These are phyloP conservation scores for Harmothoe impar DNA, from an alignment of 2,888 invertebrate genomes.

Conservation along the genomic window DNA sequence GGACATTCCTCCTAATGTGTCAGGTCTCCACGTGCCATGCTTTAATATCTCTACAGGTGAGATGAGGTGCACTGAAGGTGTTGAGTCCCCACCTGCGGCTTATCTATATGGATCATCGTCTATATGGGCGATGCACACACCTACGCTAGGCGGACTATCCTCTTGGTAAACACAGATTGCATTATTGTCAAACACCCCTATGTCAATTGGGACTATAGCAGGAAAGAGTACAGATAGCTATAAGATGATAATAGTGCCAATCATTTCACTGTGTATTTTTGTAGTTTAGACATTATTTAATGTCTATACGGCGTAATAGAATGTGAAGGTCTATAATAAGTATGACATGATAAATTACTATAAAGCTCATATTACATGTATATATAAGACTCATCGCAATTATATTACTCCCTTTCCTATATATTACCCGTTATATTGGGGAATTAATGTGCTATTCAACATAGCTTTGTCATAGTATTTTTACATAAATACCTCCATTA, in stretches of 20 bases:
- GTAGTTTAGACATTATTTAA: no score
- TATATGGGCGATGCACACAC: not conserved
- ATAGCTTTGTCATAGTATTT: no score
- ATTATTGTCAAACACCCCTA: constrained; percentile 7
- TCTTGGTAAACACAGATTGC: not conserved
- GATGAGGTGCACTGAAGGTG: not conserved
- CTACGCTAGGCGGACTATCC: constrained; percentile 19
- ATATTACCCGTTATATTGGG: no score
- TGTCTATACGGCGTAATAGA: no score
- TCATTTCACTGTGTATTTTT: no score
- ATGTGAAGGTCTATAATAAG: no score
- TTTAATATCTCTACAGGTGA: not conserved
- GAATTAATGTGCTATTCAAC: no score
- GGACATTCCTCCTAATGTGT: not conserved
- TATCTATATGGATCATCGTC: constrained; percentile 25
- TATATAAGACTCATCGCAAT: no score
- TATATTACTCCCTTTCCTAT: no score
- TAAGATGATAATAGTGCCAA: not conserved
- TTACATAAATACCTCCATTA: no score
- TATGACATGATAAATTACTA: no score
- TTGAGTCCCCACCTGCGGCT: constrained; percentile 7
- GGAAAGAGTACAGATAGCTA: not conserved
- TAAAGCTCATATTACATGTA: no score
- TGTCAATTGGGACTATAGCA: constrained; percentile 9
- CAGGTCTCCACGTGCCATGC: constrained; percentile 25